Percentiles rank a stretch among this genome's conserved stretches.
These are phyloP conservation scores for Heliconius ethilla DNA, from an alignment of 2,888 invertebrate genomes.

Conservation along the genomic window DNA sequence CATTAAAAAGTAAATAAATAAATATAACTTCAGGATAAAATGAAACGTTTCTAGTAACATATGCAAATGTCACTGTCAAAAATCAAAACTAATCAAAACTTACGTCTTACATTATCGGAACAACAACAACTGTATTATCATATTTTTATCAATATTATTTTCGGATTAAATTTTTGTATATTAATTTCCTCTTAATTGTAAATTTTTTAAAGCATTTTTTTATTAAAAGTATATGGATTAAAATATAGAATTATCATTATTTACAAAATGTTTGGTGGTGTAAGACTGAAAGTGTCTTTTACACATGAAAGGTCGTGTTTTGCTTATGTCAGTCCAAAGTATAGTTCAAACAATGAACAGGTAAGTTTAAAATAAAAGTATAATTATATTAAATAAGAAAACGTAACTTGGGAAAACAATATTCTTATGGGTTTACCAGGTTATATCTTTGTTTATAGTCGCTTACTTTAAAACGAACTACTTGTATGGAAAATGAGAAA, in stretches of 20 bases:
- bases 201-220: not conserved
- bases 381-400: conserved; percentile 5
- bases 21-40: not conserved
- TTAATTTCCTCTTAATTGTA: not conserved
- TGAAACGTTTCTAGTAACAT: not conserved
- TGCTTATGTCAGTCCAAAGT: conserved; percentile 74
- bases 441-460: conserved; percentile 32
- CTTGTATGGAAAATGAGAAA: not conserved
- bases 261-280: conserved; percentile 67
- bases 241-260: not conserved
- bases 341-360: conserved; percentile 72
- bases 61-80: conserved; percentile 12
- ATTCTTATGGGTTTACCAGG: conserved; percentile 7
- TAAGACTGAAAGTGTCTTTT: conserved; percentile 65
- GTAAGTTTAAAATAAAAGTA: conserved; percentile 50
- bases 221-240: not conserved
- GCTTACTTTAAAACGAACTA: not conserved
- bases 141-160: conserved; percentile 18
- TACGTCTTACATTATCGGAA: no score
- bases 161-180: not conserved
- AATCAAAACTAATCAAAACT: not conserved
- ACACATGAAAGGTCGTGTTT: conserved; percentile 74
- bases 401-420: conserved; percentile 45
- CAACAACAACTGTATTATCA: not conserved
- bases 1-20: not conserved